Evolutionary conservation across 2,113 vertebrate species (phyloP).

Genomic region (Pyrgilauda ruficollis): DNA sequence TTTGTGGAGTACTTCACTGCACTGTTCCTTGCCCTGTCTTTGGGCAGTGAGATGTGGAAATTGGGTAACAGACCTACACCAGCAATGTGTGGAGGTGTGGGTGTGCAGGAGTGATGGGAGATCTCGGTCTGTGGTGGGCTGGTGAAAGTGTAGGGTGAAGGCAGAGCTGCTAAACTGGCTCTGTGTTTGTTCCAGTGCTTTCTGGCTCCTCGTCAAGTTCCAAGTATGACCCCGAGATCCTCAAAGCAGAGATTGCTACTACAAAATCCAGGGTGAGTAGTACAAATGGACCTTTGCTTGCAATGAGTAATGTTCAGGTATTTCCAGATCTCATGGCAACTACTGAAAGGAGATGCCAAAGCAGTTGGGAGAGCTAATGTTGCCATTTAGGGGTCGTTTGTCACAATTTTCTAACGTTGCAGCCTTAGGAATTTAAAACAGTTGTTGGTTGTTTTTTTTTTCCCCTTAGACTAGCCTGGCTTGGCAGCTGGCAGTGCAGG

Average conservation of each 20-base stretch:
- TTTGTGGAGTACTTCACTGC: background rate
- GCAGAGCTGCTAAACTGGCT: background rate
- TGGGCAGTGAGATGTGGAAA: background rate
- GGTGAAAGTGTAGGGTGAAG: background rate
- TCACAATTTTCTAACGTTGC: background rate
- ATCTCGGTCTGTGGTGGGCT: background rate
- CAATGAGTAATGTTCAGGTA: background rate
- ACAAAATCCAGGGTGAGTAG: constrained; percentile 94
- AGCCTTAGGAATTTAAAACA: background rate
- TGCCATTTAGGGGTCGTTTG: background rate
- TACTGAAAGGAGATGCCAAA: background rate
- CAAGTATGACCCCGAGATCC: constrained; percentile 97
- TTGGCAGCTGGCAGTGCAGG: background rate
- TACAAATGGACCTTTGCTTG: background rate
- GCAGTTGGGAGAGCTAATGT: background rate
- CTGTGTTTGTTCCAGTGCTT: constrained; percentile 79
- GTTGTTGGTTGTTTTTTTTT: background rate
- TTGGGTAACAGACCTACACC: background rate
- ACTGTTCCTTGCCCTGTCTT: background rate
- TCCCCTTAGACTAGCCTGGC: background rate
- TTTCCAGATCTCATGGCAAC: background rate
- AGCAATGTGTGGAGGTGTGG: background rate
- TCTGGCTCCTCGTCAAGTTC: constrained; percentile 94
- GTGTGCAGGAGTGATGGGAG: background rate
- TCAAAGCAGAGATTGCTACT: constrained; percentile 96